A percentile compares a stretch with the other conserved stretches of the same genome.
Conservation (phyloP, 1,140 invertebrate species). For the Maniola jurtina region DNA sequence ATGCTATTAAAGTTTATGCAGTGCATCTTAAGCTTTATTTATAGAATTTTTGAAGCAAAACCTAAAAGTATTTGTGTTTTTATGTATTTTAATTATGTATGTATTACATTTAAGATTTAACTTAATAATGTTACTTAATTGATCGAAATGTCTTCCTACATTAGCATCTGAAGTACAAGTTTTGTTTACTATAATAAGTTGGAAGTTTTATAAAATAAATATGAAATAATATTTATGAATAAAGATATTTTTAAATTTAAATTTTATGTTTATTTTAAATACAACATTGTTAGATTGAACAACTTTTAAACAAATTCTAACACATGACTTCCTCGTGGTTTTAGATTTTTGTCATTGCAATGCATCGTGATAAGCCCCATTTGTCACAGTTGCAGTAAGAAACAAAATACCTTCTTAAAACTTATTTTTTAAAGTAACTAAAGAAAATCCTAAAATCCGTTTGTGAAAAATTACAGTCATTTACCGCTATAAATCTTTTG, state of each 20-base stretch:
- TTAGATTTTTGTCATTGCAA: no score
- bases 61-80: conserved; percentile 17
- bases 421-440: background rate
- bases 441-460: background rate
- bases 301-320: no score
- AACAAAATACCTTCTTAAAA: no score
- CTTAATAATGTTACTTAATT: conserved; percentile 8
- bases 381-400: no score
- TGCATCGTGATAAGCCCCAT: no score
- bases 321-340: no score
- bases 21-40: background rate
- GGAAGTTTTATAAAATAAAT: no score
- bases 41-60: conserved; percentile 1
- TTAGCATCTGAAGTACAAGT: conserved; percentile 26
- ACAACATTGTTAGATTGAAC: no score
- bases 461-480: background rate
- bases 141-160: conserved; percentile 15
- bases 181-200: conserved; percentile 1
- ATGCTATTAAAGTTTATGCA: no score
- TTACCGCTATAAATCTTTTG: background rate
- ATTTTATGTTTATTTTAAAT: no score
- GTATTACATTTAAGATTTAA: conserved; percentile 9
- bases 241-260: no score
- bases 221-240: no score
- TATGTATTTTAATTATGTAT: conserved; percentile 1